Evolutionary conservation across 2,113 vertebrate species (phyloP), one percentile per base, ranked within the genome.

Genomic region (Plecotus auritus): DNA sequence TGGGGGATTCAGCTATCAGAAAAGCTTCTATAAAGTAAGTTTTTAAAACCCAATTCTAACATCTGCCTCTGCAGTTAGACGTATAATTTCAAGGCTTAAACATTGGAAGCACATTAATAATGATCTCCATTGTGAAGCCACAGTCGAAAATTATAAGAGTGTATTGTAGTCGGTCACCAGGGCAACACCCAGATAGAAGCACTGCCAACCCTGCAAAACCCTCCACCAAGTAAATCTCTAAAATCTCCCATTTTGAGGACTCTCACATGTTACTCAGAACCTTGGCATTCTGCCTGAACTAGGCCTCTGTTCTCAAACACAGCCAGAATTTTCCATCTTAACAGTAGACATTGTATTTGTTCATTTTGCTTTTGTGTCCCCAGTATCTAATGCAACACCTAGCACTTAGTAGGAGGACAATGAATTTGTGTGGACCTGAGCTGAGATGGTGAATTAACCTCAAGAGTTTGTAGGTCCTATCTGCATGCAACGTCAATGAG

Each of bases 31-130:
- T 61, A 47, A 37, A 80, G 45, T 37, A 74, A 93, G 77, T 54
- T 95, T 88, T 37, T 30, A 66, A 96, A 87, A 42, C 67, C 37
- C 9, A 59, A 12, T 56, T 54, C 84, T 80, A 87, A 85, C 67
- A 85, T 90, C 85, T 96, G 64, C 35, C 42, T 93, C 77, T 93
- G 90, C 95, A 89, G 32, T 93, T 54, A 82, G 61, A 61, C 18
- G 12, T 82, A 37, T 70, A 74, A 91, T 85, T 93, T 88, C 90
- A 76, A 93, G 35, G 47, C 49, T 74, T 84, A 12, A 20, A 20
- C 5, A 2, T 77, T 54, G 56, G 42, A 85, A 84, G 23, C 78
- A 74, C 59, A 78, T 77, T 69, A 73, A 37, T 73, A 73, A 84
- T 51, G 35, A 90, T 54, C 6, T 40, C 35, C 85, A 35, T 10